Evolutionary conservation across 1,140 invertebrate genomes (phyloP).

Genomic region (Apis mellifera): DNA sequence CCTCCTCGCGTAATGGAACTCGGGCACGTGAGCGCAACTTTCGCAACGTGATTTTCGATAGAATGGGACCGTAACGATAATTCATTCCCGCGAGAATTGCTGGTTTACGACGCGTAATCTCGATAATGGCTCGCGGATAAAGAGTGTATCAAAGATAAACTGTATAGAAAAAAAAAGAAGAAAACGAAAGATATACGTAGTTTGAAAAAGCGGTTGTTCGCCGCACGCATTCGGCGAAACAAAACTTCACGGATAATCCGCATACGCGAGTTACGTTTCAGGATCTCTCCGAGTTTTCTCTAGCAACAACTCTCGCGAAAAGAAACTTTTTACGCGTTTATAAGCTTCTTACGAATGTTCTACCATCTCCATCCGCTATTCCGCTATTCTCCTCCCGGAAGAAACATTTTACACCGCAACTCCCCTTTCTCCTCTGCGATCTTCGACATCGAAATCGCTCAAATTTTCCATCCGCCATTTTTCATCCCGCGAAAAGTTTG

Average conservation of each 20-base stretch:
- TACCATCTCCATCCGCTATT: background rate
- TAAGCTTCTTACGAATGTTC: constrained; percentile 52
- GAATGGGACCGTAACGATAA: background rate
- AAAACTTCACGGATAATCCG: constrained; percentile 42
- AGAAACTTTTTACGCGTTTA: constrained; percentile 52
- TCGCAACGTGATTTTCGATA: background rate
- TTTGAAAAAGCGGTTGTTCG: background rate
- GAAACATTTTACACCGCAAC: too few species aligned
- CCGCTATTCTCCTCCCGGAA: too few species aligned
- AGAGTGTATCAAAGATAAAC: too few species aligned
- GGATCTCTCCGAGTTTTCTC: background rate
- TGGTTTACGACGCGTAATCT: too few species aligned
- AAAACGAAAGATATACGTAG: too few species aligned
- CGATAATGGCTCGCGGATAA: too few species aligned
- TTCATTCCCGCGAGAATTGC: too few species aligned
- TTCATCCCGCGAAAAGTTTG: too few species aligned
- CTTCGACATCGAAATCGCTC: too few species aligned
- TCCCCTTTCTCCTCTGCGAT: too few species aligned
- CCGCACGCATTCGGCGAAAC: constrained; percentile 29
- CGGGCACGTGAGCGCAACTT: background rate
- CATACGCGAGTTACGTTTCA: constrained; percentile 41
- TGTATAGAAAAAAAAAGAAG: too few species aligned
- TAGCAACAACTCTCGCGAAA: background rate
- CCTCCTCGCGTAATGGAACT: background rate
- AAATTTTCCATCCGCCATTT: too few species aligned